phyloP scores from a whole-genome alignment of 1,140 invertebrate species.

The Drosophila ambigua region DNA sequence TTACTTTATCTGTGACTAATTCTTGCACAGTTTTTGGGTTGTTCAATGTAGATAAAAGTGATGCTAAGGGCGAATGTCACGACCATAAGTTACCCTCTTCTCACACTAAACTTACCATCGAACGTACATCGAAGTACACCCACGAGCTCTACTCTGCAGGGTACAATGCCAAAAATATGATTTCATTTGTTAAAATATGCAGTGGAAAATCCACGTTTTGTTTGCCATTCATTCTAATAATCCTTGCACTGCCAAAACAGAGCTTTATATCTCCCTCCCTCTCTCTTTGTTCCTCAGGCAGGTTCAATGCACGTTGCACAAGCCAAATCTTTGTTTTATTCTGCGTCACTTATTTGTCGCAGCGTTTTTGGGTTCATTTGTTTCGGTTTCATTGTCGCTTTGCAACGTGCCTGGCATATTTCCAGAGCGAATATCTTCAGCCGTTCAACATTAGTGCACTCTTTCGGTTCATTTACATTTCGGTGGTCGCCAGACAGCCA shows the following conservation, averaged over 20 bases:
- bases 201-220: not conserved
- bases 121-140: not conserved
- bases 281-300: not conserved
- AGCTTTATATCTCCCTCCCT: not conserved
- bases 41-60: too few species aligned
- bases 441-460: constrained; percentile 6
- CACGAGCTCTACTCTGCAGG: too few species aligned
- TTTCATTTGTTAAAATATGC: constrained; percentile 6
- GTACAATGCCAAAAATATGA: not conserved
- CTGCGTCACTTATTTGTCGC: constrained; percentile 16
- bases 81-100: too few species aligned
- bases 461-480: constrained; percentile 33
- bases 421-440: not conserved
- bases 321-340: constrained; percentile 9
- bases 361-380: constrained; percentile 16
- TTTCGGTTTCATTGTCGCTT: not conserved
- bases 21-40: too few species aligned
- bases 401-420: constrained; percentile 44
- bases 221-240: constrained; percentile 10
- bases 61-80: too few species aligned
- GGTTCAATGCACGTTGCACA: constrained; percentile 47
- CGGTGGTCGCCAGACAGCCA: constrained; percentile 8
- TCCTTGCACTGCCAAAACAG: constrained; percentile 8
- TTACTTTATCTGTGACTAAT: too few species aligned
- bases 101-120: too few species aligned